These are phyloP conservation scores for Nannoperca australis DNA, from an alignment of 2,797 vertebrate genomes.

Conservation along the genomic window DNA sequence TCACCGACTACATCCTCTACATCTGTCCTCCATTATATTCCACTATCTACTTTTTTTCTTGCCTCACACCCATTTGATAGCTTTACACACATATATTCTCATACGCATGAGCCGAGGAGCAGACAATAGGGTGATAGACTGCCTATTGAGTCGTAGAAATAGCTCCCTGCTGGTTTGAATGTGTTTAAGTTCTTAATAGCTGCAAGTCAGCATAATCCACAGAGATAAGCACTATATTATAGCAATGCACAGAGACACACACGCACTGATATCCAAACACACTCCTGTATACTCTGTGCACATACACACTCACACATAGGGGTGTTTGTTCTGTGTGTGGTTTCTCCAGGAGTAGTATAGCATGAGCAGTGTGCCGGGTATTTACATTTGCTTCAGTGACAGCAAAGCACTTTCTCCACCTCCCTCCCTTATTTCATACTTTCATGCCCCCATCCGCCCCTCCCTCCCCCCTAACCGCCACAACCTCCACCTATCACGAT, in stretches of 20 bases:
- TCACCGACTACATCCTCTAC: slow-evolving; percentile 55
- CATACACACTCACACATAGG: slow-evolving; percentile 34
- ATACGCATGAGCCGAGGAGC: slow-evolving; percentile 26
- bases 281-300: slow-evolving; percentile 15
- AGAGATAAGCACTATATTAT: slow-evolving; percentile 65
- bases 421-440: slow-evolving; percentile 53
- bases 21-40: slow-evolving; percentile 61
- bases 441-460: slow-evolving; percentile 31
- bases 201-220: slow-evolving; percentile 78
- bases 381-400: slow-evolving; percentile 68
- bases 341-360: slow-evolving; percentile 46
- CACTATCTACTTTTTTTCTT: slow-evolving; percentile 39
- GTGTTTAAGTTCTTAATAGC: slow-evolving; percentile 73
- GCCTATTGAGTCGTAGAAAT: slow-evolving; percentile 64
- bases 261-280: slow-evolving; percentile 24
- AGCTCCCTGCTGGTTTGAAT: slow-evolving; percentile 71
- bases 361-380: slow-evolving; percentile 42
- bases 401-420: slow-evolving; percentile 54
- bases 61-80: slow-evolving; percentile 44
- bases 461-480: neutral
- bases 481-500: slow-evolving; percentile 39
- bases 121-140: slow-evolving; percentile 64
- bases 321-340: slow-evolving; percentile 28
- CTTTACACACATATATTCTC: slow-evolving; percentile 34
- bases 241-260: slow-evolving; percentile 26